These are phyloP conservation scores for Scrobipalpa costella DNA, from an alignment of 2,888 invertebrate species.

Conservation along the genomic window DNA sequence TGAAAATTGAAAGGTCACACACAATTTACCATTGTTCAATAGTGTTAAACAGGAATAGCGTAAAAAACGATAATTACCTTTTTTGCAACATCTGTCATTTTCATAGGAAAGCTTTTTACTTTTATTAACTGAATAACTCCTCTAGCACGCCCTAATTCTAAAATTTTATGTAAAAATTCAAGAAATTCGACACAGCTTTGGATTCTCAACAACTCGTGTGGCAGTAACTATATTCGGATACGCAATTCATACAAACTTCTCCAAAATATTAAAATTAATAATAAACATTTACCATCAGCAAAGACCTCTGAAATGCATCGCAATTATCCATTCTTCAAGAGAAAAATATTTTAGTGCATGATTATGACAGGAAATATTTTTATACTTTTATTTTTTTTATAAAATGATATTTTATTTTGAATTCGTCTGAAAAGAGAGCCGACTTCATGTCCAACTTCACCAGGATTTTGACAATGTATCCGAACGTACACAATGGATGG, in stretches of 20 bases:
- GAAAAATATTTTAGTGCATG: background rate
- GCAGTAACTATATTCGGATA: constrained; percentile 46
- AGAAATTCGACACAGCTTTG: constrained; percentile 39
- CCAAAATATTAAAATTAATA: constrained; percentile 17
- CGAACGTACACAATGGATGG: too few relatives aligned
- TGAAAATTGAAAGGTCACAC: constrained; percentile 54
- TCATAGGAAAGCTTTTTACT: constrained; percentile 40
- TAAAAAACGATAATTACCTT: constrained; percentile 60
- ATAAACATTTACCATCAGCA: constrained; percentile 25
- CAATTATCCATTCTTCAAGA: background rate
- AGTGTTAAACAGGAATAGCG: constrained; percentile 55
- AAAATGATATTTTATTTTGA: background rate
- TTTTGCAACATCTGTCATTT: constrained; percentile 74
- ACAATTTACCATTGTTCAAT: constrained; percentile 57
- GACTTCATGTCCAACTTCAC: too few relatives aligned
- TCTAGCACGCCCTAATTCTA: constrained; percentile 35
- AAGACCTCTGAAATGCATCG: background rate
- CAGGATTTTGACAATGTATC: too few relatives aligned
- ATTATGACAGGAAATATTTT: constrained; percentile 17
- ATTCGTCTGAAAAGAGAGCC: too few relatives aligned
- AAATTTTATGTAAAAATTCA: constrained; percentile 38
- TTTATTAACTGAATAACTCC: constrained; percentile 39
- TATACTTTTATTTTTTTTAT: background rate
- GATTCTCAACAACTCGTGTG: constrained; percentile 50
- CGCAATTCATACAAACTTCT: constrained; percentile 36